Percentiles rank a stretch among this genome's conserved stretches.
Conservation (phyloP, 1,140 invertebrate species). For the Caenorhabditis brenneri region DNA sequence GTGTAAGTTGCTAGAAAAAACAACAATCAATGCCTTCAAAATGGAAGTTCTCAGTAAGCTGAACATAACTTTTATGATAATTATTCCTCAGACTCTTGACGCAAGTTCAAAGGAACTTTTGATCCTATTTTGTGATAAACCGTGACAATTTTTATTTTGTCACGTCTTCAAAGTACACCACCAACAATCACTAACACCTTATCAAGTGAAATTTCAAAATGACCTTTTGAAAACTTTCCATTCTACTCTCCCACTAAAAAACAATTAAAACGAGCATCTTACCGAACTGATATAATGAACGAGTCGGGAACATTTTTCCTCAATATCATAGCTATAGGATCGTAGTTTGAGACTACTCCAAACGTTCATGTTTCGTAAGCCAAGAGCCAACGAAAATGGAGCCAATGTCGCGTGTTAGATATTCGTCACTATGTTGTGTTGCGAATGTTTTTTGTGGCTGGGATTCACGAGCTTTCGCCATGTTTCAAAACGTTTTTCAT, state of each 20-base stretch:
- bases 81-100: too few species aligned
- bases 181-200: not conserved
- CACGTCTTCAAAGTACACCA: not conserved
- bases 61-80: too few species aligned
- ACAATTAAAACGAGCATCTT: not conserved
- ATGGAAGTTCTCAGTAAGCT: too few species aligned
- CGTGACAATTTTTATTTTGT: too few species aligned
- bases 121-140: too few species aligned
- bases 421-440: conserved; percentile 31
- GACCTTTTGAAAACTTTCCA: not conserved
- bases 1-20: too few species aligned
- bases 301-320: not conserved
- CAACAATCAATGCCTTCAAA: too few species aligned
- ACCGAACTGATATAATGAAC: conserved; percentile 9
- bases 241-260: too few species aligned
- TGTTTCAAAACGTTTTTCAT: conserved; percentile 19
- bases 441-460: not conserved
- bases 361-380: conserved; percentile 17
- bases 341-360: not conserved
- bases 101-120: too few species aligned
- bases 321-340: conserved; percentile 18
- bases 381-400: not conserved
- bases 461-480: not conserved
- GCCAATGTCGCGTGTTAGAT: not conserved
- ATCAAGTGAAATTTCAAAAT: not conserved